These are phyloP conservation scores for Spea bombifrons DNA, from an alignment of 2,113 vertebrate species.

Conservation along the genomic window DNA sequence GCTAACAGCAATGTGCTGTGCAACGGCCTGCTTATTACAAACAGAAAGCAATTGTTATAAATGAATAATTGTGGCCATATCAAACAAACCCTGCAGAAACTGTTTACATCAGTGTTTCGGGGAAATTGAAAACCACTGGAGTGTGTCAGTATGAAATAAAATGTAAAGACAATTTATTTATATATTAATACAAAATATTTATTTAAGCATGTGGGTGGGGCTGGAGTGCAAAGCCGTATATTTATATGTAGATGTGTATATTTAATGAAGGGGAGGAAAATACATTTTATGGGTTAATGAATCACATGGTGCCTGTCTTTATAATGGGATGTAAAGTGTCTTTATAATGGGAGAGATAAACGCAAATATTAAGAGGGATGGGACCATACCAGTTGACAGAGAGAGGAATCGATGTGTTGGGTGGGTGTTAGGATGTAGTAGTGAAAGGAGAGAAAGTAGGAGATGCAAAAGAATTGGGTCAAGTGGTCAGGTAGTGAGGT, in stretches of 20 bases:
- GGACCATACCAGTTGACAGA: too few relatives aligned
- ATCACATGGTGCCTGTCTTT: too few relatives aligned
- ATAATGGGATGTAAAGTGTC: too few relatives aligned
- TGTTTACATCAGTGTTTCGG: slow-evolving; percentile 40
- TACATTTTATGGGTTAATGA: neutral
- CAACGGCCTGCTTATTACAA: slow-evolving; percentile 1
- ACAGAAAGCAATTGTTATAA: slow-evolving; percentile 35
- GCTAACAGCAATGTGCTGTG: neutral
- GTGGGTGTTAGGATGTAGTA: too few relatives aligned
- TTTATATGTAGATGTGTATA: neutral
- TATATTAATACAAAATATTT: slow-evolving; percentile 19
- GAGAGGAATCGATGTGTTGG: too few relatives aligned
- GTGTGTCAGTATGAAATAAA: slow-evolving; percentile 27
- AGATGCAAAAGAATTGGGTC: too few relatives aligned
- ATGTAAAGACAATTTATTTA: slow-evolving; percentile 33
- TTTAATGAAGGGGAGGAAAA: neutral
- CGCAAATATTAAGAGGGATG: too few relatives aligned
- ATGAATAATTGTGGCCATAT: slow-evolving; percentile 37
- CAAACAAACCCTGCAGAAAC: slow-evolving; percentile 37
- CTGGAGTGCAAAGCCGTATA: neutral
- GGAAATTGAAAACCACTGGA: slow-evolving; percentile 41
- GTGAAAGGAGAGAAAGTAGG: too few relatives aligned
- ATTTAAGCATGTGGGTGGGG: neutral
- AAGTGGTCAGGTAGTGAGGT: too few relatives aligned
- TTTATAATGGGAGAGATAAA: too few relatives aligned